Percentiles rank a stretch among this genome's conserved stretches.
These are phyloP conservation scores for Athalia rosae DNA, from an alignment of 2,888 invertebrate genomes.

Conservation along the genomic window DNA sequence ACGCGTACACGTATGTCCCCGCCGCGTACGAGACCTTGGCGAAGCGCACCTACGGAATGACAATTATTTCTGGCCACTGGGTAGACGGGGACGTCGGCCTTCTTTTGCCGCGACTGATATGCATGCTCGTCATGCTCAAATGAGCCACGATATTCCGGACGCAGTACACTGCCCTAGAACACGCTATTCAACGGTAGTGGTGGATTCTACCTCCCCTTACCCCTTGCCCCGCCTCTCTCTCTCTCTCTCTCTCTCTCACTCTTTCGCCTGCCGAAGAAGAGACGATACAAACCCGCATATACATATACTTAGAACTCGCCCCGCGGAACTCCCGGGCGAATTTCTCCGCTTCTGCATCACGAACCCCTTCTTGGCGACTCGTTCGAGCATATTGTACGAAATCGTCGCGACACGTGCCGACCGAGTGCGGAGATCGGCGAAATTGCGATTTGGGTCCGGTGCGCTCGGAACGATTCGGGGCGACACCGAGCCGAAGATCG, in stretches of 20 bases:
- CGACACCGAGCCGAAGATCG: neutral
- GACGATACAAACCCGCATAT: neutral
- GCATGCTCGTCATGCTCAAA: conserved; percentile 70
- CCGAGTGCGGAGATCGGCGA: no score
- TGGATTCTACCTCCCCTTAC: neutral
- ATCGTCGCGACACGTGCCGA: no score
- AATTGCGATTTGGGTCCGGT: neutral
- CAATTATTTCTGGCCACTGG: conserved; percentile 69
- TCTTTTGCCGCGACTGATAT: conserved; percentile 66
- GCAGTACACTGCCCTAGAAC: conserved; percentile 65
- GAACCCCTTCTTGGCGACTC: no score
- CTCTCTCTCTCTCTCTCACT: conserved; percentile 1
- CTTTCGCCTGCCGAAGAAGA: neutral
- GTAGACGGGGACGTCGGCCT: conserved; percentile 67
- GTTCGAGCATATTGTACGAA: no score
- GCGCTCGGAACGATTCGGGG: no score
- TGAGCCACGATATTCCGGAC: conserved; percentile 67
- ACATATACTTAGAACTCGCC: neutral
- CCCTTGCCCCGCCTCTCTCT: neutral
- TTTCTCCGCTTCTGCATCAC: neutral
- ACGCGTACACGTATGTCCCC: neutral
- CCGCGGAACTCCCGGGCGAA: neutral
- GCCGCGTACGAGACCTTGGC: conserved; percentile 25
- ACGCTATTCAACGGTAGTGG: conserved; percentile 62
- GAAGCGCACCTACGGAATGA: conserved; percentile 60